These are phyloP conservation scores for Sesia bembeciformis DNA, from an alignment of 2,888 invertebrate genomes.

Conservation along the genomic window DNA sequence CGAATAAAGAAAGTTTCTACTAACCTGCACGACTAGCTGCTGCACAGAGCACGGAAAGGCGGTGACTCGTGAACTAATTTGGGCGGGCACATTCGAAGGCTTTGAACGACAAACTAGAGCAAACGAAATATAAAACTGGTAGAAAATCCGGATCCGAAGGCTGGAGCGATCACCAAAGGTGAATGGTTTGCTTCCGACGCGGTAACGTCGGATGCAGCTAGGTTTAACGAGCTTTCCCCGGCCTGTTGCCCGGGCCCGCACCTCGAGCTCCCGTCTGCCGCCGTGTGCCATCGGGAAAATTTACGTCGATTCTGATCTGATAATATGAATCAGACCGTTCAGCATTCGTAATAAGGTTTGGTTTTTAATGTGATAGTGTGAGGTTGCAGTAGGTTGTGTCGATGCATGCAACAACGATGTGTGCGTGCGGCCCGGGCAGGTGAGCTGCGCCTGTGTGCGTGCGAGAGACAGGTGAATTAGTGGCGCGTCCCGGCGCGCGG, in stretches of 20 bases:
- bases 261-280: constrained; percentile 13
- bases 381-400: constrained; percentile 30
- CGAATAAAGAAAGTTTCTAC: constrained; percentile 46
- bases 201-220: constrained; percentile 32
- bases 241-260: constrained; percentile 24
- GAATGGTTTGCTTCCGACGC: constrained; percentile 40
- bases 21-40: constrained; percentile 33
- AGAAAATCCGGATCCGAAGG: constrained; percentile 10
- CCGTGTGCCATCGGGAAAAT: constrained; percentile 7
- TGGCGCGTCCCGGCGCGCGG: constrained; percentile 32
- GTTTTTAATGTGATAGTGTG: constrained; percentile 16
- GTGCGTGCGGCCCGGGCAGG: constrained; percentile 29
- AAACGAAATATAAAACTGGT: constrained; percentile 21
- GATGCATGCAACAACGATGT: constrained; percentile 35
- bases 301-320: constrained; percentile 11
- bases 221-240: constrained; percentile 42
- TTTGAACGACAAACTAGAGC: too few relatives aligned
- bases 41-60: constrained; percentile 27
- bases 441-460: constrained; percentile 27
- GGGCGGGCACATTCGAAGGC: constrained; percentile 35
- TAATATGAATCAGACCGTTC: constrained; percentile 19
- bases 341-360: constrained; percentile 27
- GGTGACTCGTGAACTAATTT: constrained; percentile 44
- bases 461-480: constrained; percentile 52
- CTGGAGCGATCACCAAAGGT: constrained; percentile 21